Percentiles rank a stretch among this genome's conserved stretches.
These are phyloP conservation scores for Beroe forskalii DNA, from an alignment of 37 sponge, comb jelly and placozoan species.

Conservation along the genomic window DNA sequence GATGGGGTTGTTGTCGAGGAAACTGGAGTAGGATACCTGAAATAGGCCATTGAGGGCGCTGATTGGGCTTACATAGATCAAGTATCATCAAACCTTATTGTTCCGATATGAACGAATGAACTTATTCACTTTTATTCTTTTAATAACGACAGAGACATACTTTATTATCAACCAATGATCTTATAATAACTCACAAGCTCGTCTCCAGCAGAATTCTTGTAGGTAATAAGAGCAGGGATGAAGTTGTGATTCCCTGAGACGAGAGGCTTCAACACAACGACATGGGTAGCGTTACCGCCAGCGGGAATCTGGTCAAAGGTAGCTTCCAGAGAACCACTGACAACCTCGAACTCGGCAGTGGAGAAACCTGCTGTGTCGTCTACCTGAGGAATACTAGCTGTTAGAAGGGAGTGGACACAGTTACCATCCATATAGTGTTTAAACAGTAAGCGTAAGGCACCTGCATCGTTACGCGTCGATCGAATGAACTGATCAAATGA, in stretches of 20 bases:
- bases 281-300: constrained; percentile 19
- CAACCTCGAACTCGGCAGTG: constrained; percentile 32
- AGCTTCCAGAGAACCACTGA: constrained; percentile 15
- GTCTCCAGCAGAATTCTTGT: constrained; percentile 44
- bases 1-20: constrained; percentile 65
- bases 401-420: too few species aligned
- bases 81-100: too few species aligned
- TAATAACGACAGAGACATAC: not conserved
- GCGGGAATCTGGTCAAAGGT: constrained; percentile 48
- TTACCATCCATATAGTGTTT: too few species aligned
- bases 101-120: too few species aligned
- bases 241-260: constrained; percentile 50
- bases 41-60: not conserved
- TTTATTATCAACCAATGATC: not conserved
- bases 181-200: not conserved
- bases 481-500: too few species aligned
- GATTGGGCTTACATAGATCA: too few species aligned
- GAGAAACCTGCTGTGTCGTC: constrained; percentile 48
- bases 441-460: too few species aligned
- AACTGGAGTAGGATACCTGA: constrained; percentile 60
- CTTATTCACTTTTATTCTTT: not conserved
- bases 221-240: constrained; percentile 36
- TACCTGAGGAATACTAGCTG: constrained; percentile 5
- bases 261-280: constrained; percentile 14
- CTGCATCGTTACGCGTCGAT: too few species aligned